Base-by-base conservation (phyloP, 2,113 vertebrate genomes). In the Astur gentilis region DNA sequence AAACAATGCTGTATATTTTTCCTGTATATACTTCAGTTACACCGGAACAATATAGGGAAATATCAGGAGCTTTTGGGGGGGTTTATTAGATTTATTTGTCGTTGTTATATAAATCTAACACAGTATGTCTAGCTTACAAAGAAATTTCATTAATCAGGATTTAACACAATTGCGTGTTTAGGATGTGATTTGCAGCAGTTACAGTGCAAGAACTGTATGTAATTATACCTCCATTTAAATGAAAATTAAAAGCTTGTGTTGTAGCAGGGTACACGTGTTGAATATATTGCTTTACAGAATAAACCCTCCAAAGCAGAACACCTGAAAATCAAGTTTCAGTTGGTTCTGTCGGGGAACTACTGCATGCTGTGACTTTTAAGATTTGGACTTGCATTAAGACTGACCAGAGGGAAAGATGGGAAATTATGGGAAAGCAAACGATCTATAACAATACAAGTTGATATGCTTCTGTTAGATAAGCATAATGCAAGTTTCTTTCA, bases 1-100 rank as follows among this genome's bases (percentile, higher is more conserved):
- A 98, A 98, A 98, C 95, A 98, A 95, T 95, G 94, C 38, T 95
- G 93, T 96, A 83, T 93, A 93, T 96, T 97, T 97, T 97, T 94
- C 47, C 58, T 95, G 73, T 79, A 67, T 95, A 85, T 89, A 87
- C 71, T 95, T 91, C 78, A 92, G 93, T 97, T 96, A 87, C 23
- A 29, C 55, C 1, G 1, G 82, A 96, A 95, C 70, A 78, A 89
- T 88, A 94, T 66, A 87, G 78, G 65, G 64, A 77, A 97, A 96
- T 95, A 72, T 83, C 94, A 93, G 90, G 54, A 93, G 83, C 75
- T 91, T 97, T 94, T 94, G 80, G 94, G 95, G 95, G 12, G 20
- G 70, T 92, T 76, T 95, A 94, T 98, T 97, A 95, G 72, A 93
- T 97, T 90, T 79, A 80, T 95, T 96, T 97, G 73, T 87, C 40